Percentiles rank a stretch among this genome's conserved stretches.
phyloP scores from a whole-genome alignment of 2,113 vertebrate genomes.

The Camelus dromedarius region DNA sequence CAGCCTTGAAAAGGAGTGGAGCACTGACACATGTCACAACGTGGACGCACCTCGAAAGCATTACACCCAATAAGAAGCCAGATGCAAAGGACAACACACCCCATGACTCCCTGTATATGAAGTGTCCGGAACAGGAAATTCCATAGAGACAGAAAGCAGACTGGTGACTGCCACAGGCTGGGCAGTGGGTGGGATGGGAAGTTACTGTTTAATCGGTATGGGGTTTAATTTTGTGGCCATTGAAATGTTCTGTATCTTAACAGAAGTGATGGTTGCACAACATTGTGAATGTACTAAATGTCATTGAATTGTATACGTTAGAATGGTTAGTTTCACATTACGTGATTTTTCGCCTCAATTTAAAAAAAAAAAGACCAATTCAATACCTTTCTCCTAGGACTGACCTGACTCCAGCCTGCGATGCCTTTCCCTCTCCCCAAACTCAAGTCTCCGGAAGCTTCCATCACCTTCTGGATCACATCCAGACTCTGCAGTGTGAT shows the following conservation, averaged over 20 bases:
- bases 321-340: background rate
- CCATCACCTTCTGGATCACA: background rate
- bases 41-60: accelerated
- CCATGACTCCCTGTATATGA: accelerated
- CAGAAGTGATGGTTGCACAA: accelerated
- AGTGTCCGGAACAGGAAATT: background rate
- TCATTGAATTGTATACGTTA: accelerated
- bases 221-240: background rate
- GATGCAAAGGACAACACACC: background rate
- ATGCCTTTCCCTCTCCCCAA: background rate
- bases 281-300: accelerated
- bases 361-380: background rate
- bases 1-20: background rate
- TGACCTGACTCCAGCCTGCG: background rate
- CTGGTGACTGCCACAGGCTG: no score
- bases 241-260: background rate
- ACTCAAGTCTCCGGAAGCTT: background rate
- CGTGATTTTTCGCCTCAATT: background rate
- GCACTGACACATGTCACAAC: accelerated
- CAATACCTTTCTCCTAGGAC: background rate
- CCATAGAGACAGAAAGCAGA: background rate
- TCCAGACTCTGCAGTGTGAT: background rate
- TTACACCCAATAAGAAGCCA: background rate
- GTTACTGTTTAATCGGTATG: background rate
- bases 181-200: background rate